Percentiles rank a stretch among this genome's conserved stretches.
Evolutionary conservation across 2,888 invertebrate genomes (phyloP).

Genomic region (Alviniconcha strummeri): DNA sequence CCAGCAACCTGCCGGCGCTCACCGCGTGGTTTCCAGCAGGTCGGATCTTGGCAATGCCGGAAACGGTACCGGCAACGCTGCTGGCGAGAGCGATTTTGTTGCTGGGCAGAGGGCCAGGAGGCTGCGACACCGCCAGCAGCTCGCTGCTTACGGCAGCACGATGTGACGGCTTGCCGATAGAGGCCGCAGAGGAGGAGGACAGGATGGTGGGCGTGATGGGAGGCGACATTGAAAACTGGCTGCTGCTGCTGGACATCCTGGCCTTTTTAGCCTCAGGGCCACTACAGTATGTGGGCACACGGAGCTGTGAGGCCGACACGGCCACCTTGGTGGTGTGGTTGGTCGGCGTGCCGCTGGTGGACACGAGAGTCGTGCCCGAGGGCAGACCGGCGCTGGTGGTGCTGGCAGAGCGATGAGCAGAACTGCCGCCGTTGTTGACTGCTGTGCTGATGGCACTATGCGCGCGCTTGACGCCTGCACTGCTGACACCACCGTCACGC

Average conservation of each 20-base stretch:
- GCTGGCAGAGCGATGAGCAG: not conserved
- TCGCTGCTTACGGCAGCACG: not conserved
- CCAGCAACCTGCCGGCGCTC: conserved; percentile 12
- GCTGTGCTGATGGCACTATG: not conserved
- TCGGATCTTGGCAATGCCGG: not conserved
- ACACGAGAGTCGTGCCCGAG: not conserved
- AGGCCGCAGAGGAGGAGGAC: conserved; percentile 23
- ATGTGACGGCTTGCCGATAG: not conserved
- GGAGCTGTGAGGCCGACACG: not conserved
- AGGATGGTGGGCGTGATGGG: conserved; percentile 25
- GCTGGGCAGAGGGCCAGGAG: not conserved
- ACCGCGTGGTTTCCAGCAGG: conserved; percentile 2
- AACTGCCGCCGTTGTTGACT: not conserved
- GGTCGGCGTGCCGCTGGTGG: not conserved
- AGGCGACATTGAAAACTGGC: not conserved
- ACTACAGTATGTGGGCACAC: not conserved
- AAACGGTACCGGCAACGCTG: not conserved
- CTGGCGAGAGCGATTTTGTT: not conserved
- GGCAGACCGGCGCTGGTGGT: conserved; percentile 15
- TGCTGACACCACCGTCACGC: not conserved
- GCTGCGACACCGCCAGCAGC: not conserved
- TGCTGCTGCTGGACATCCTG: not conserved
- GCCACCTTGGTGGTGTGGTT: not conserved
- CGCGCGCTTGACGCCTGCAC: conserved; percentile 2
- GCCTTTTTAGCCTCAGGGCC: conserved; percentile 22